Evolutionary conservation across 2,113 vertebrate species (phyloP).

Genomic region (Mesitornis unicolor): DNA sequence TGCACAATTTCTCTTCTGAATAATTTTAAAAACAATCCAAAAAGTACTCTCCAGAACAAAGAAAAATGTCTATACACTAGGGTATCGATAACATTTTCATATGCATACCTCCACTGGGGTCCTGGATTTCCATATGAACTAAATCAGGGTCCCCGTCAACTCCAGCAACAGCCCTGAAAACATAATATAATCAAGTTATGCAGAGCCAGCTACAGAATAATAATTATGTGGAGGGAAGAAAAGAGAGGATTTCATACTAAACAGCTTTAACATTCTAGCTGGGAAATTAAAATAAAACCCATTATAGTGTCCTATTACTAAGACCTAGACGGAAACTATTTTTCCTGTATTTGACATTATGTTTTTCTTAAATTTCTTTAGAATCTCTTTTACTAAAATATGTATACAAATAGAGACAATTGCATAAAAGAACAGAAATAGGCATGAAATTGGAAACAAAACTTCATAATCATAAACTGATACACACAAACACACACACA

Average conservation of each 20-base stretch:
- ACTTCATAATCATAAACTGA: not conserved
- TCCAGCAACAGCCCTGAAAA: constrained; percentile 86
- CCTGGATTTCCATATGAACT: constrained; percentile 96
- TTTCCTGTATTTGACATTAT: not conserved
- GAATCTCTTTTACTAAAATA: not conserved
- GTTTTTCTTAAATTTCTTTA: not conserved
- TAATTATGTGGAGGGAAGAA: not conserved
- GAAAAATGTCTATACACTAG: not conserved
- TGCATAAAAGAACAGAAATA: not conserved
- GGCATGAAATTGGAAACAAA: not conserved
- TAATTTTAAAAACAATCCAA: not conserved
- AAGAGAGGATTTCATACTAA: not conserved
- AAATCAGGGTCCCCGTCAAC: constrained; percentile 88
- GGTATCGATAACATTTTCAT: not conserved
- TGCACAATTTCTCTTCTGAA: not conserved
- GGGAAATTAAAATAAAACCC: not conserved
- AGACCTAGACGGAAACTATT: not conserved
- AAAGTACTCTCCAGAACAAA: not conserved
- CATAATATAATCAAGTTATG: constrained; percentile 41
- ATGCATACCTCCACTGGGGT: constrained; percentile 86
- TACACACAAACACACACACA: not conserved
- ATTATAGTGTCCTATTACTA: not conserved
- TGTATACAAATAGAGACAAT: not conserved
- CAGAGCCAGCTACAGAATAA: not conserved
- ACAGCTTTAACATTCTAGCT: not conserved